phyloP scores from a whole-genome alignment of 1,140 invertebrate species.

The Euglossa dilemma region DNA sequence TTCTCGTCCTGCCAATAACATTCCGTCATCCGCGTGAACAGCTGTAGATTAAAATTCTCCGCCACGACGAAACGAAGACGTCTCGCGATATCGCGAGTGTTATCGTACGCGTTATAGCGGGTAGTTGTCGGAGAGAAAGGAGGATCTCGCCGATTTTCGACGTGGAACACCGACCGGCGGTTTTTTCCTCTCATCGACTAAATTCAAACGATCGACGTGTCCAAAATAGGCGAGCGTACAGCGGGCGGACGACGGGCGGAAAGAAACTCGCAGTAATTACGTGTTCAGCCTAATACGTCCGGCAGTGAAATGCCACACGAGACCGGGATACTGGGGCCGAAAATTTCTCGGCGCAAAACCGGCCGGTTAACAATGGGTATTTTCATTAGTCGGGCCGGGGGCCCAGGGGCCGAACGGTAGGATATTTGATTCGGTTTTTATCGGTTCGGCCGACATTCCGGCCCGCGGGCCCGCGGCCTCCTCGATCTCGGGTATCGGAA shows the following conservation, averaged over 20 bases:
- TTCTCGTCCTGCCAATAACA: too few species aligned
- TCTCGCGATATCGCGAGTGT: too few species aligned
- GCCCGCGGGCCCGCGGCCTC: slow-evolving; percentile 40
- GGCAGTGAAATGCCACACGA: slow-evolving; percentile 53
- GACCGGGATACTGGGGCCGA: slow-evolving; percentile 46
- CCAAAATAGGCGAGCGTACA: slow-evolving; percentile 25
- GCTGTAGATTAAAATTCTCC: too few species aligned
- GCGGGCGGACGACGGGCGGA: background rate
- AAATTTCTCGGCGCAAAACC: slow-evolving; percentile 65
- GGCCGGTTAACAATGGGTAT: slow-evolving; percentile 67
- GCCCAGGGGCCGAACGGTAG: slow-evolving; percentile 49
- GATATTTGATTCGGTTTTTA: slow-evolving; percentile 71
- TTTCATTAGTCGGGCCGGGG: slow-evolving; percentile 66
- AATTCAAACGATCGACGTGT: slow-evolving; percentile 6
- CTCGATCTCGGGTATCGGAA: slow-evolving; percentile 59
- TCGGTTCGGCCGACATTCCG: slow-evolving; percentile 63
- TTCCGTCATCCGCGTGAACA: too few species aligned
- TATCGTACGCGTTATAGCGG: too few species aligned
- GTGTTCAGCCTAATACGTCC: slow-evolving; percentile 43
- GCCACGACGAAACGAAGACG: too few species aligned
- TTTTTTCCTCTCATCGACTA: background rate
- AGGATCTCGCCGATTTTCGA: background rate
- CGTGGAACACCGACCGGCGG: background rate
- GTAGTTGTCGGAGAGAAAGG: background rate
- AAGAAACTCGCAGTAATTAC: slow-evolving; percentile 48